Percentiles rank a stretch among this genome's conserved stretches.
Conservation (phyloP, 2,113 vertebrate genomes). For the Chaetodon auriga region DNA sequence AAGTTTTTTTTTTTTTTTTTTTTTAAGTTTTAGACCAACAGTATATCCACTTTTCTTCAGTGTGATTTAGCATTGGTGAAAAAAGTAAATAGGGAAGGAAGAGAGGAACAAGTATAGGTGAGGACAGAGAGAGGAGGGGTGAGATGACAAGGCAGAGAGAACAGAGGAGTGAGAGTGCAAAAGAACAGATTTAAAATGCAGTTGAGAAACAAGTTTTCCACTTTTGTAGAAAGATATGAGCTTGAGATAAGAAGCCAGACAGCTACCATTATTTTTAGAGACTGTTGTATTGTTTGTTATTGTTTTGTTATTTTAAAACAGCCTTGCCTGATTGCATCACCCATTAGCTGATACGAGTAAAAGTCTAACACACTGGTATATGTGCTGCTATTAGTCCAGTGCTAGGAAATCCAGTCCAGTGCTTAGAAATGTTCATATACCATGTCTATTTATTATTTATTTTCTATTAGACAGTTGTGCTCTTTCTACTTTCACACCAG, state of each 20-base stretch:
- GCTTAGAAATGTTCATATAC: too few species aligned
- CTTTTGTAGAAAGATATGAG: slow-evolving; percentile 1
- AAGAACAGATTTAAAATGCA: slow-evolving; percentile 14
- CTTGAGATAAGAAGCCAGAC: background rate
- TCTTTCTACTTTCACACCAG: too few species aligned
- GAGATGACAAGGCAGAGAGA: slow-evolving; percentile 5
- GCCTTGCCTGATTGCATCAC: background rate
- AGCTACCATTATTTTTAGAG: background rate
- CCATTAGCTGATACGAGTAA: background rate
- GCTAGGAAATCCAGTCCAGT: too few species aligned
- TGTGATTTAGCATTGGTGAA: background rate
- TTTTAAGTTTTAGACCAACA: slow-evolving; percentile 4
- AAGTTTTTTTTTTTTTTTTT: background rate
- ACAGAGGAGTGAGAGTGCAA: slow-evolving; percentile 25
- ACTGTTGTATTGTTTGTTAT: background rate
- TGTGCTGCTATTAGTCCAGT: too few species aligned
- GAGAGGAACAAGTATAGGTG: slow-evolving; percentile 23
- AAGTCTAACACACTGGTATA: background rate
- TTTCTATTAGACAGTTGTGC: background rate
- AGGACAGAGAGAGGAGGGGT: background rate
- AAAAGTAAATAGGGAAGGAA: background rate
- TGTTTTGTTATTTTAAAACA: background rate
- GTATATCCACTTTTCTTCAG: background rate
- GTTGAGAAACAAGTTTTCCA: slow-evolving; percentile 7
- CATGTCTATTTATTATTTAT: too few species aligned